phyloP scores from a whole-genome alignment of 1,140 invertebrate species.

The Melanaphis sacchari region DNA sequence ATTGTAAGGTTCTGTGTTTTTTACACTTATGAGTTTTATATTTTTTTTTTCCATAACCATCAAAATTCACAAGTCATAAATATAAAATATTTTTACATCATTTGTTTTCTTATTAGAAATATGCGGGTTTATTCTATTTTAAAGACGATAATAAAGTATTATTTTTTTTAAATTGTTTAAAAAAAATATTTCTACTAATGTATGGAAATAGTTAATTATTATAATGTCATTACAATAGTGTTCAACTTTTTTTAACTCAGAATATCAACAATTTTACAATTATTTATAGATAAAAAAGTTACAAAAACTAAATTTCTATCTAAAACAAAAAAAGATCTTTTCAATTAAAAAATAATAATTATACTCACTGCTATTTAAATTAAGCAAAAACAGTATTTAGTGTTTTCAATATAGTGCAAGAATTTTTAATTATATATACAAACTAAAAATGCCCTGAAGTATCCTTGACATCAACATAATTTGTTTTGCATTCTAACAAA shows the following conservation, averaged over 20 bases:
- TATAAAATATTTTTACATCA: background rate
- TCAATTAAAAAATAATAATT: background rate
- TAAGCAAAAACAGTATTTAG: slow-evolving; percentile 5
- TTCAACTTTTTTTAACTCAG: background rate
- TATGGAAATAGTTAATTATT: background rate
- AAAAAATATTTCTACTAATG: too few relatives aligned
- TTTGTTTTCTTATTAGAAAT: background rate
- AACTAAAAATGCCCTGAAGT: background rate
- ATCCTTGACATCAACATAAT: background rate
- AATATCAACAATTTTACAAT: background rate
- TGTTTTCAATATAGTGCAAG: background rate
- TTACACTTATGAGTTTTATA: background rate
- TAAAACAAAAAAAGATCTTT: background rate
- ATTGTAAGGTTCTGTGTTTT: background rate
- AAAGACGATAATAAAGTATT: background rate
- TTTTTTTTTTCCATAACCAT: too few relatives aligned
- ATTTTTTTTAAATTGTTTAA: background rate
- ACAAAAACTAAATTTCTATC: background rate
- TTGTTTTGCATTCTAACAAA: slow-evolving; percentile 7
- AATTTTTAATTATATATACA: slow-evolving; percentile 10
- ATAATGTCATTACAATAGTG: background rate
- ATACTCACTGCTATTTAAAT: background rate
- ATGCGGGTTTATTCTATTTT: background rate
- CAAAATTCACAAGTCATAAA: background rate
- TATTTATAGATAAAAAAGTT: background rate